Evolutionary conservation across 1,140 invertebrate genomes (phyloP).

Genomic region (Aphis craccivora): DNA sequence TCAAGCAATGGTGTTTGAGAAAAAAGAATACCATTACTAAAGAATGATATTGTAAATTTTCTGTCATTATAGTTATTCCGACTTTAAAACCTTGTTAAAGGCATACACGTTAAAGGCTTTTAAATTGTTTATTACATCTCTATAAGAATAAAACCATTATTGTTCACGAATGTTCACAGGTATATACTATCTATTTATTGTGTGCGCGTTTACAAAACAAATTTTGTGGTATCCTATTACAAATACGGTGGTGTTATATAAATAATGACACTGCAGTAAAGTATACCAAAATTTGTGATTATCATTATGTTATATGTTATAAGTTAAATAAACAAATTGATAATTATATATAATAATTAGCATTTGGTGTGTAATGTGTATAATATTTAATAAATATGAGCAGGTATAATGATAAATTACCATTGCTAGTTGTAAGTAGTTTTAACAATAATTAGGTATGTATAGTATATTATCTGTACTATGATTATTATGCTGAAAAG

Average conservation of each 20-base stretch:
- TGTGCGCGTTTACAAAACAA: background rate
- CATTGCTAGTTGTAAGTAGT: background rate
- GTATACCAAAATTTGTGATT: background rate
- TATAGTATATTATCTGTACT: background rate
- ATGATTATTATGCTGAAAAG: background rate
- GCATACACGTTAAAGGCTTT: background rate
- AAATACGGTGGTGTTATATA: background rate
- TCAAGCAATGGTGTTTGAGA: background rate
- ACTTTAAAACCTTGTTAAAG: background rate
- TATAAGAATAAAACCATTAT: background rate
- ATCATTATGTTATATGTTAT: no score
- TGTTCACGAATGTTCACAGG: background rate
- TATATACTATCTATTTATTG: background rate
- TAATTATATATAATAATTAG: background rate
- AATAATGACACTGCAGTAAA: background rate
- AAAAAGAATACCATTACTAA: background rate
- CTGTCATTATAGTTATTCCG: background rate
- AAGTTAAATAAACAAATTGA: background rate
- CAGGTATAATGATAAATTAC: background rate
- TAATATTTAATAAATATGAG: background rate
- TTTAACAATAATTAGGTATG: background rate
- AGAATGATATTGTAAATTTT: background rate
- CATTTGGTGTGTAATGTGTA: background rate
- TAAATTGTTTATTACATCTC: background rate
- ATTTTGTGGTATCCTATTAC: background rate